A percentile compares a stretch with the other conserved stretches of the same genome.
These are phyloP conservation scores for Cephonodes hylas DNA, from an alignment of 2,888 invertebrate genomes.

Conservation along the genomic window DNA sequence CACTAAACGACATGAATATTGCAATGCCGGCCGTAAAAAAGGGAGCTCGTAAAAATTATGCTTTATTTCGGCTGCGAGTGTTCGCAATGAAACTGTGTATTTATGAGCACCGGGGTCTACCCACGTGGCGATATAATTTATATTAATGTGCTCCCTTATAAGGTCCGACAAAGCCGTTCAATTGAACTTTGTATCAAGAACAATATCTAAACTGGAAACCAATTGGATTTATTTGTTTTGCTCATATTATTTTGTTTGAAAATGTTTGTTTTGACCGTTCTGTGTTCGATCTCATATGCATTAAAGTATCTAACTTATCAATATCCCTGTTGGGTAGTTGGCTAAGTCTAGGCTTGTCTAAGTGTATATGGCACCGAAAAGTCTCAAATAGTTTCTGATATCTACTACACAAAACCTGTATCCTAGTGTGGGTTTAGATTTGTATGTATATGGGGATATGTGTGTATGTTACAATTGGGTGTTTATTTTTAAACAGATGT, in stretches of 20 bases:
- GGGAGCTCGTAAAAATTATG: conserved; percentile 34
- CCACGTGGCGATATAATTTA: conserved; percentile 18
- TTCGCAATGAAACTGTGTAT: conserved; percentile 42
- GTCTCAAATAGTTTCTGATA: too few species aligned
- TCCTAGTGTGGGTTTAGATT: too few species aligned
- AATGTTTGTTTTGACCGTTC: too few species aligned
- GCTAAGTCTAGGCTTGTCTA: too few species aligned
- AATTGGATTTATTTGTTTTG: neutral
- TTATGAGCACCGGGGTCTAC: conserved; percentile 37
- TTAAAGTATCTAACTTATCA: too few species aligned
- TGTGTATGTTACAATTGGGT: too few species aligned
- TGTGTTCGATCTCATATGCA: too few species aligned
- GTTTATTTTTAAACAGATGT: neutral
- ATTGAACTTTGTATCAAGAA: neutral
- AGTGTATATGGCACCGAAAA: too few species aligned
- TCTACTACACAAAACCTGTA: too few species aligned
- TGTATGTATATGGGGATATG: too few species aligned
- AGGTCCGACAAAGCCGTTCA: neutral
- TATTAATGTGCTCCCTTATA: neutral
- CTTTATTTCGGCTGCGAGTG: conserved; percentile 38
- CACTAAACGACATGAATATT: conserved; percentile 24
- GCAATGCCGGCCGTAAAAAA: conserved; percentile 38
- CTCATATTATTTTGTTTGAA: too few species aligned
- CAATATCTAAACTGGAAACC: neutral
- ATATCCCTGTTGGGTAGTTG: too few species aligned